Evolutionary conservation across 37 sponge, comb jelly and placozoan species (phyloP), one percentile per base, ranked within the genome.

Genomic region (Agelas oroides): DNA sequence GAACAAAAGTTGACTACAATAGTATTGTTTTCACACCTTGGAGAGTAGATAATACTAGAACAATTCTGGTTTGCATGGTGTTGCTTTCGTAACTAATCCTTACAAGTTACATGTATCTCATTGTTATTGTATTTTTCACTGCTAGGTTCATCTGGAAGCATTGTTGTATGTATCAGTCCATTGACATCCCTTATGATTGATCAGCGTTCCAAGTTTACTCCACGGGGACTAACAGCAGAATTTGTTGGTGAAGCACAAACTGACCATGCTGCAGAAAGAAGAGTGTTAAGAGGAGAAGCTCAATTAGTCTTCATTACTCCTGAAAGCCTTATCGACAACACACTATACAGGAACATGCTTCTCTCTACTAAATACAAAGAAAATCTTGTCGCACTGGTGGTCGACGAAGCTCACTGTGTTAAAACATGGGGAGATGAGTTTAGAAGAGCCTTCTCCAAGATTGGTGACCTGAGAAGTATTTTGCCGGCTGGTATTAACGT

Each of bases 361-460:
- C 61, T 59, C 37, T 59, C 76, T 5, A 11, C 60, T 33, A 12
- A 14, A 16, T 76, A 76, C 61, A 28, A 32, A 59, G 37, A 76
- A 34, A 57, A 76, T 5, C 70, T 75, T 27, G 76, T 76, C 20
- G 80, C 39, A 21, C 39, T 87, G 38, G 88, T 80, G 14, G 80
- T 87, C 28, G 88, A 87, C 63, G 81, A 80, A 53, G 88, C 76
- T 5, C 88, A 87, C 62, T 80, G 81, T 80, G 88, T 87, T 20
- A 87, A 87, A 39, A 38, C 20, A 27, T 68, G 71, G 71, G n/a
- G n/a, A n/a, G n/a, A n/a, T n/a, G n/a, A n/a, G n/a, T n/a, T n/a
- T n/a, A n/a, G n/a, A n/a, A n/a, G n/a, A n/a, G n/a, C n/a, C n/a
- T n/a, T n/a, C n/a, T n/a, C n/a, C n/a, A n/a, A n/a, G n/a, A n/a